A percentile compares a stretch with the other conserved stretches of the same genome.
Conservation (phyloP, 1,140 invertebrate genomes). For the Achatina immaculata region DNA sequence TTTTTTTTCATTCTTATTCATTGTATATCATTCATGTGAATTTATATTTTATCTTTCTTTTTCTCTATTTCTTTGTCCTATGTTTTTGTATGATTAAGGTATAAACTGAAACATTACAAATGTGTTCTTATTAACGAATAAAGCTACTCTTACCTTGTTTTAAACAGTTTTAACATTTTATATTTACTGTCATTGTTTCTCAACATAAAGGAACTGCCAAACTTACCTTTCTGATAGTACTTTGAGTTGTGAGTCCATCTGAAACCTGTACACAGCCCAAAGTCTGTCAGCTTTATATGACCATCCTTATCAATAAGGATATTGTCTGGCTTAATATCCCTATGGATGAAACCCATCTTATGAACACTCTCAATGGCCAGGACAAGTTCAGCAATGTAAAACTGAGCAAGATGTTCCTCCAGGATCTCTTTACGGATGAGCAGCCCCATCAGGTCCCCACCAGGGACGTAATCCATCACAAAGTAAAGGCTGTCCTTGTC, state of each 20-base stretch:
- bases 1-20: no score
- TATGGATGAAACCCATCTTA: conserved; percentile 98
- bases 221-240: conserved; percentile 93
- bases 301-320: conserved; percentile 98
- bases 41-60: no score
- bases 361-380: conserved; percentile 99
- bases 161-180: no score
- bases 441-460: conserved; percentile 98
- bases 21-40: no score
- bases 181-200: no score
- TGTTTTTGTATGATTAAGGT: no score
- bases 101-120: no score
- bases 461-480: conserved; percentile 99
- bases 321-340: conserved; percentile 88
- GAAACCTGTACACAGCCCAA: conserved; percentile 98
- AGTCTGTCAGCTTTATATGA: conserved; percentile 99
- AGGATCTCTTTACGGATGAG: conserved; percentile 85
- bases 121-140: no score
- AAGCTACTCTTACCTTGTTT: no score
- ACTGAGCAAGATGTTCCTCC: conserved; percentile 90
- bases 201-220: no score
- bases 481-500: conserved; percentile 96
- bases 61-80: no score
- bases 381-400: conserved; percentile 97
- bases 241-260: conserved; percentile 99